phyloP scores from a whole-genome alignment of 2,888 invertebrate species.

The Pseudococcus longispinus region DNA sequence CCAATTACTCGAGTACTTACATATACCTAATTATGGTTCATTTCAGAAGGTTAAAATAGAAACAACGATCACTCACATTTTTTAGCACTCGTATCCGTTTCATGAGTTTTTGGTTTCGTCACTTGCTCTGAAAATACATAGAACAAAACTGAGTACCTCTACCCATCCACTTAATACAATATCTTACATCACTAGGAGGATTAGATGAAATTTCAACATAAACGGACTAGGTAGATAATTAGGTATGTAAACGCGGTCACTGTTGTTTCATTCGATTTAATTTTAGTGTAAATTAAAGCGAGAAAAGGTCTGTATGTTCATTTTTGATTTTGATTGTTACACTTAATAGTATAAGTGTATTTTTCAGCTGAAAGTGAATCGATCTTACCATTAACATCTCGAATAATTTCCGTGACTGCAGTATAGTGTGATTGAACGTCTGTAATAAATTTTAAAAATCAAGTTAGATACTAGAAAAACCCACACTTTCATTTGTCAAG shows the following conservation, averaged over 20 bases:
- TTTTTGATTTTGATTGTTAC: too few relatives aligned
- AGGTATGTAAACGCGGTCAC: too few relatives aligned
- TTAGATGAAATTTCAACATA: too few relatives aligned
- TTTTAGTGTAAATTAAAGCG: too few relatives aligned
- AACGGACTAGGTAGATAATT: too few relatives aligned
- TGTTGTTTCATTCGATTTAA: not conserved
- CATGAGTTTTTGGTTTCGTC: not conserved
- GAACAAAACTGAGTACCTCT: not conserved
- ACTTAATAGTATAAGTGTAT: not conserved
- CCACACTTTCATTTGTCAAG: too few relatives aligned
- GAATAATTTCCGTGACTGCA: not conserved
- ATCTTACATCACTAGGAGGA: too few relatives aligned
- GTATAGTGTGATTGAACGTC: not conserved
- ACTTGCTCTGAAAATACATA: conserved; percentile 33
- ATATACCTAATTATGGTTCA: not conserved
- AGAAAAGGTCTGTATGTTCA: too few relatives aligned
- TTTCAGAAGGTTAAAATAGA: not conserved
- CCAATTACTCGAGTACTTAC: not conserved
- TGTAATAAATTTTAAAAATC: not conserved
- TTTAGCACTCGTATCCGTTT: not conserved
- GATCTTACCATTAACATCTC: not conserved
- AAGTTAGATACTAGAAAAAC: not conserved
- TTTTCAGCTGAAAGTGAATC: too few relatives aligned
- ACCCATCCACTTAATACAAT: not conserved
- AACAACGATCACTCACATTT: not conserved